Conservation (phyloP, 2,113 vertebrate genomes). For the Stictonetta naevosa region DNA sequence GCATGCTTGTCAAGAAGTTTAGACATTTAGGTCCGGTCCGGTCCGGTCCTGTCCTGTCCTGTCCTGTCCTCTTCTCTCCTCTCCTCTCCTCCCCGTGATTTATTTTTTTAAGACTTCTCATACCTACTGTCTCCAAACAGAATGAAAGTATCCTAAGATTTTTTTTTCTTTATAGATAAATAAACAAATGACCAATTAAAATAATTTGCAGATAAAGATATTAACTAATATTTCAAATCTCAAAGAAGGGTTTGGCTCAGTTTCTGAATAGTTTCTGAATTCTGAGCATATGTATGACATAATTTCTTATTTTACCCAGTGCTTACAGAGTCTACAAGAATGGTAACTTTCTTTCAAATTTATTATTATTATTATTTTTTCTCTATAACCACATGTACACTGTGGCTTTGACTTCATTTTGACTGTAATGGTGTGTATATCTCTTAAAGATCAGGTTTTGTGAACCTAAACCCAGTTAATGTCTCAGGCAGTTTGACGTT, state of each 20-base stretch:
- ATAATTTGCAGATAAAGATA: not conserved
- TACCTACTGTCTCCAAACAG: not conserved
- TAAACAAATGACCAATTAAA: not conserved
- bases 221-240: not conserved
- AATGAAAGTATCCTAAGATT: not conserved
- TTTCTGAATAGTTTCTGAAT: not conserved
- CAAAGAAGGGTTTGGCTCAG: not conserved
- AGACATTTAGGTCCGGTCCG: not conserved
- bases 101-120: not conserved
- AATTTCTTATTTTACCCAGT: not conserved
- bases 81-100: rapidly evolving
- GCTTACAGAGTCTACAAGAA: not conserved
- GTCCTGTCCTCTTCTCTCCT: not conserved
- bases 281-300: not conserved
- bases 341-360: not conserved
- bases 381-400: not conserved
- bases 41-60: not conserved
- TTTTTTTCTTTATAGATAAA: not conserved
- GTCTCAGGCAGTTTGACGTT: not conserved
- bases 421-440: not conserved
- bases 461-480: rapidly evolving
- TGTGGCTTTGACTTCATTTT: not conserved
- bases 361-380: not conserved
- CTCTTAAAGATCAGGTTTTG: not conserved
- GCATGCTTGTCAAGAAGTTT: not conserved